Evolutionary conservation across 37 sponge, comb jelly and placozoan species (phyloP), one percentile per base, ranked within the genome.

Genomic region (Tethya wilhelma): DNA sequence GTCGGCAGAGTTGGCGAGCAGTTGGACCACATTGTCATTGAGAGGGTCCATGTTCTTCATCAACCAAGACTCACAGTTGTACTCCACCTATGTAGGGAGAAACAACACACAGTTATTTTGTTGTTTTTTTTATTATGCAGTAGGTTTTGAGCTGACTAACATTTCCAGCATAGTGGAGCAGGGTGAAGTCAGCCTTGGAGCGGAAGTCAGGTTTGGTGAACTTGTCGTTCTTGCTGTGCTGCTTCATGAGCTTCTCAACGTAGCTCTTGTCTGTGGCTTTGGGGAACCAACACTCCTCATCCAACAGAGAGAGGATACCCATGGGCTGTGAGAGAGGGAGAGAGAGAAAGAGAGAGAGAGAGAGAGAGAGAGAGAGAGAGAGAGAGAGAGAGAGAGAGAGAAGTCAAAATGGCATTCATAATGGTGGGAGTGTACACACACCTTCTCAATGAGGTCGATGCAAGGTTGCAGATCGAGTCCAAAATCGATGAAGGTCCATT

Each of bases 31-130:
- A 39, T 96, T 98, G 69, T 98, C 99, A 64, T 98, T 98, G 49
- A 98, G 94, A 23, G 99, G 99, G 81, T 98, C 99, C 99, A 98
- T 98, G 89, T 98, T 98, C 90, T 98, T 98, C 89, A 98, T 84
- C 66, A 98, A 82, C 99, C 99, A 98, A 59, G 84, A 74, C 8
- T 88, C 90, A 64, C 93, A 85, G 44, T 57, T 76, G 90, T 98
- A 98, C 26, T 94, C 95, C 73, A 98, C 99, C 96, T 98, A 44
- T 0, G 22, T 57, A 34, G 44, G 63, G 53, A 39, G 33, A 67
- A 9, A 17, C 69, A 36, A 33, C 41, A 41, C 44, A 68, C n/a
- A 7, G n/a, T 41, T 23, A 64, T 23, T 64, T 64, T 23, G 11
- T 19, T 23, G n/a, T 12, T 23, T 23, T 19, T 23, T 31, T 23